A percentile compares a stretch with the other conserved stretches of the same genome.
phyloP scores from a whole-genome alignment of 2,113 vertebrate genomes.

The Eublepharis macularius region DNA sequence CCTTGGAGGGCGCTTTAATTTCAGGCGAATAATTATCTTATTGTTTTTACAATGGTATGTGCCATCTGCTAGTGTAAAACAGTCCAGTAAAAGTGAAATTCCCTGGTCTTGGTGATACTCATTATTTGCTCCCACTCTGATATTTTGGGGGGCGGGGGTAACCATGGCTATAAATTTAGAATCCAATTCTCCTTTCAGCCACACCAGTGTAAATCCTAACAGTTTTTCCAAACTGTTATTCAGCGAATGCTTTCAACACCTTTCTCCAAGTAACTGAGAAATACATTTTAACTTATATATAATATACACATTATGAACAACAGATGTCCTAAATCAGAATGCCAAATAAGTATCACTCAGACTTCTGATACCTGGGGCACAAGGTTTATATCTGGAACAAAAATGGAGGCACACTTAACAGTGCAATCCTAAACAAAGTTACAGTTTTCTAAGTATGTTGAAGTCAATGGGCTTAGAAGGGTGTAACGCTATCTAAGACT shows the following conservation, averaged over 20 bases:
- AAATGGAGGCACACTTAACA: not conserved
- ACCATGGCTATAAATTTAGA: conserved; percentile 41
- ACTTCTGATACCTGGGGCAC: not conserved
- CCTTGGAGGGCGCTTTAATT: conserved; percentile 40
- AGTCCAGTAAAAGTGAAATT: conserved; percentile 21
- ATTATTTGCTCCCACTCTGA: conserved; percentile 42
- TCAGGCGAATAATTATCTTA: conserved; percentile 55
- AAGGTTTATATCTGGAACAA: not conserved
- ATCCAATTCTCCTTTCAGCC: conserved; percentile 32
- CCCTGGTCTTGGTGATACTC: conserved; percentile 16
- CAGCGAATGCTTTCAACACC: conserved; percentile 51
- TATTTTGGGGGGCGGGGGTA: too few relatives aligned
- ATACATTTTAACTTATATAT: conserved; percentile 56
- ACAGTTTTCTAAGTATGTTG: too few relatives aligned
- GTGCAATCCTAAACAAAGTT: too few relatives aligned
- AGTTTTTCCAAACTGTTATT: conserved; percentile 5
- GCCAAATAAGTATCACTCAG: not conserved
- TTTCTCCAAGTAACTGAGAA: conserved; percentile 48
- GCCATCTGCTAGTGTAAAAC: conserved; percentile 38
- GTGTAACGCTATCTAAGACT: too few relatives aligned
- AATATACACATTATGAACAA: conserved; percentile 57
- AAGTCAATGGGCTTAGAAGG: too few relatives aligned
- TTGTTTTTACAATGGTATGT: conserved; percentile 51
- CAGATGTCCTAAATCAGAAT: conserved; percentile 60
- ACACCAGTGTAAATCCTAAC: conserved; percentile 35